Percentiles rank a stretch among this genome's conserved stretches.
These are phyloP conservation scores for Parazoanthus swiftii DNA, from an alignment of 92 coral and sea anemone genomes.

Conservation along the genomic window DNA sequence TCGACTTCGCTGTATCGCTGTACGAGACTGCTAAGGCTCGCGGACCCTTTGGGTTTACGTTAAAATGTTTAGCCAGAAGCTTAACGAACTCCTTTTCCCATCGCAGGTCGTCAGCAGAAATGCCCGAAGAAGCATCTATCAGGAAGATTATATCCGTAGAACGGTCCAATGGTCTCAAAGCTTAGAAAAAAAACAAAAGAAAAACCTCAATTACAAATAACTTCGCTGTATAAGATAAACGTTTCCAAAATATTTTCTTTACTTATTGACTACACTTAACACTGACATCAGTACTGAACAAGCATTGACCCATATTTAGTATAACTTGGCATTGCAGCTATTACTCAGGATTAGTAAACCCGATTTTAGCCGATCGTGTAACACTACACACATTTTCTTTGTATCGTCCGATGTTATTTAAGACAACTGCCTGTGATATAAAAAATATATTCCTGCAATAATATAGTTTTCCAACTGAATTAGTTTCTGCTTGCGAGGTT, in stretches of 20 bases:
- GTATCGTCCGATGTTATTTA: too few species aligned
- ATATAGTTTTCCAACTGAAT: too few species aligned
- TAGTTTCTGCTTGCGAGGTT: too few species aligned
- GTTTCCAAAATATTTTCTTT: background rate
- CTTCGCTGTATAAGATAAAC: background rate
- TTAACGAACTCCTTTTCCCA: conserved; percentile 76
- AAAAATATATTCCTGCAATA: too few species aligned
- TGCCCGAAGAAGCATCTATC: conserved; percentile 77
- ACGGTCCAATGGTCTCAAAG: conserved; percentile 27
- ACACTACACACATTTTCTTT: too few species aligned
- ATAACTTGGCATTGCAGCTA: too few species aligned
- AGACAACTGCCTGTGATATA: too few species aligned
- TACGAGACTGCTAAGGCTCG: conserved; percentile 29
- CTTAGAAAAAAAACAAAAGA: background rate
- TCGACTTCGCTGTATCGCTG: conserved; percentile 27
- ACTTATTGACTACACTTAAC: background rate
- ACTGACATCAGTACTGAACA: too few species aligned
- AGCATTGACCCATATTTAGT: background rate
- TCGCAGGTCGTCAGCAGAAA: conserved; percentile 51
- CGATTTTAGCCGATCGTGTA: too few species aligned
- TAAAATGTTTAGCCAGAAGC: conserved; percentile 52
- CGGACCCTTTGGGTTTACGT: conserved; percentile 47
- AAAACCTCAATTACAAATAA: background rate
- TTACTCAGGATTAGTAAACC: too few species aligned
- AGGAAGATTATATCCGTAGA: conserved; percentile 67